Base-by-base conservation (phyloP, 2,888 invertebrate species). In the Elgonia sp. region DNA sequence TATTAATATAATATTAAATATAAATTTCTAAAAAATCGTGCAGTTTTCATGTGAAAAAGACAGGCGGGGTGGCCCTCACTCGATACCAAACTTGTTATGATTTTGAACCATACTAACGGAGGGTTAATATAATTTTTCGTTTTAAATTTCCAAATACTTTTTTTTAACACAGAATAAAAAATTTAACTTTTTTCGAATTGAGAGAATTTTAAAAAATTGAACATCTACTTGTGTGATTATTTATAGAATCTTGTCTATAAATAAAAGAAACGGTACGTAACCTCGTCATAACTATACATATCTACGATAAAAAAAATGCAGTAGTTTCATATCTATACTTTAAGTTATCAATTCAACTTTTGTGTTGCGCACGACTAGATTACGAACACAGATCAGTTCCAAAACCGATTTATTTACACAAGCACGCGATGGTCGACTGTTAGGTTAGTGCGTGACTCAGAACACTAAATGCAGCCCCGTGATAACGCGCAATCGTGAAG, bases 381-480 rank as follows among this genome's bases (percentile, higher is more conserved):
- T 79, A 63, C 55, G 57, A 42, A 53, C 69, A 29, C 60, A 20
- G 86, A 81, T 86, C 73, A 60, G 50, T 67, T 75, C 57, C 57
- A 16, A 53, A 76, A 69, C 70, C 81, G 82, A 86, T 81, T 77
- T 76, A 82, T 86, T 86, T 65, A 60, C 82, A 57, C 70, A 46
- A 72, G 82, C 81, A 86, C 82, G 86, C 86, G 86, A 86, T 82
- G 76, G 75, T 46, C 42, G 82, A 82, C 77, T 77, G 86, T 82
- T 76, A 62, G 72, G 37, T 21, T 72, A 57, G 63, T 82, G 86
- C 81, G 86, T 81, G 86, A 81, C 76, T 81, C 70, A 18, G 20
- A 40, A 70, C 70, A 86, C 69, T 86, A 86, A 86, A 80, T 76
- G 76, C 70, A 10, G 50, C 40, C 42, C 42, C 55, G 42, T 70